Conservation (phyloP, 2,113 vertebrate genomes). For the Vicugna pacos region DNA sequence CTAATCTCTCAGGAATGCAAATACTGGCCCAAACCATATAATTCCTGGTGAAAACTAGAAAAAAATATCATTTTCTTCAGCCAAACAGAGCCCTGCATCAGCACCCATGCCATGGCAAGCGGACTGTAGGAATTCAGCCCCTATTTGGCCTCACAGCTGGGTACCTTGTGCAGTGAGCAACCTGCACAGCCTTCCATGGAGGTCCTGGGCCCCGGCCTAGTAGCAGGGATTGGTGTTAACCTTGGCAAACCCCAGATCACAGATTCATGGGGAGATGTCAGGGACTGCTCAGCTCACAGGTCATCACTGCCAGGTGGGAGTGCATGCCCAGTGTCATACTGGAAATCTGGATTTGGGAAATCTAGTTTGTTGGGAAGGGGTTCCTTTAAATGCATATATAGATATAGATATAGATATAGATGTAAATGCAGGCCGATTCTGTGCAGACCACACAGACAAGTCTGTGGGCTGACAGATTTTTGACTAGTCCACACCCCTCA, state of each 20-base stretch:
- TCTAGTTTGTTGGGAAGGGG: constrained; percentile 13
- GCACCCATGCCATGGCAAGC: fast-evolving
- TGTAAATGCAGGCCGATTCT: background rate
- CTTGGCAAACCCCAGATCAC: background rate
- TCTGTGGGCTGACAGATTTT: background rate
- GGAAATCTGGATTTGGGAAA: constrained; percentile 31
- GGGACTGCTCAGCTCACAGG: background rate
- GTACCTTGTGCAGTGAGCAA: background rate
- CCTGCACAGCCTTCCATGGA: background rate
- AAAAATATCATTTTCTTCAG: background rate
- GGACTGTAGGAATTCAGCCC: background rate
- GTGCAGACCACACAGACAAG: background rate
- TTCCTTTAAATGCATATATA: background rate
- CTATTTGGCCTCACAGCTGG: too few relatives aligned
- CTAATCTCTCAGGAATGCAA: background rate
- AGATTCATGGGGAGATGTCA: background rate
- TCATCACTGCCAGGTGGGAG: background rate
- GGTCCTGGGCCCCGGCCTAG: background rate
- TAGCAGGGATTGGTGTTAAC: background rate
- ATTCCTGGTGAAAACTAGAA: background rate
- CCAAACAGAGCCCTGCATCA: background rate
- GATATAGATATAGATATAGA: background rate
- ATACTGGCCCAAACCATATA: background rate
- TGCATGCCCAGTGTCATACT: too few relatives aligned
- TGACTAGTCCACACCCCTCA: background rate